Evolutionary conservation across 2,888 invertebrate species (phyloP), one percentile per base, ranked within the genome.

Genomic region (Seira sanloemensis): DNA sequence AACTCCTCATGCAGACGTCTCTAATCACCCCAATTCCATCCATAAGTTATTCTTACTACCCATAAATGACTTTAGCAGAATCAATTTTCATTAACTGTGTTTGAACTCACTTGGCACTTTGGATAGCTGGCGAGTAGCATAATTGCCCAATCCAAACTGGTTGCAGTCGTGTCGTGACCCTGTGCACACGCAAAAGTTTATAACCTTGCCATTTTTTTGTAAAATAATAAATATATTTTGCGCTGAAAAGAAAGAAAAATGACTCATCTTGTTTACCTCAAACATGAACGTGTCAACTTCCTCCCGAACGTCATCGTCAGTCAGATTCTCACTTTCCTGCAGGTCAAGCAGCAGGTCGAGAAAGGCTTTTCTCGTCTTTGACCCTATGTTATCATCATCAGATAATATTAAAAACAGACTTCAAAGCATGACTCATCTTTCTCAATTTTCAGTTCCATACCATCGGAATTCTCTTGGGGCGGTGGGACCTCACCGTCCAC

Each of bases 221-320:
- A 16, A 50, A 12, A 50, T 50, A 50, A 16, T 18, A n/a, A n/a
- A n/a, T n/a, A n/a, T n/a, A 50, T 7, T 37, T 37, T 50, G 16
- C 16, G 50, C 16, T 50, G n/a, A n/a, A n/a, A n/a, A n/a, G n/a
- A n/a, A n/a, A n/a, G n/a, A n/a, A n/a, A n/a, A n/a, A n/a, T n/a
- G 12, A 2, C 16, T 50, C 16, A 50, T 7, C 16, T 12, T 7
- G 2, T 7, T 50, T 50, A 50, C 50, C n/a, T 97, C 95, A 77
- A 90, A 90, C 96, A 96, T 96, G 80, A 96, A 96, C 0, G 90
- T 90, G 66, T 90, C 90, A 9, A 89, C 89, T 92, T 96, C 96
- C 91, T 96, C 96, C 91, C 95, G 96, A 86, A 96, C 96, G 91
- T 96, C 96, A 87, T 94, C 93, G 87, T 96, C 96, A 66, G 93